These are phyloP conservation scores for Dioctria linearis DNA, from an alignment of 2,888 invertebrate species.

Conservation along the genomic window DNA sequence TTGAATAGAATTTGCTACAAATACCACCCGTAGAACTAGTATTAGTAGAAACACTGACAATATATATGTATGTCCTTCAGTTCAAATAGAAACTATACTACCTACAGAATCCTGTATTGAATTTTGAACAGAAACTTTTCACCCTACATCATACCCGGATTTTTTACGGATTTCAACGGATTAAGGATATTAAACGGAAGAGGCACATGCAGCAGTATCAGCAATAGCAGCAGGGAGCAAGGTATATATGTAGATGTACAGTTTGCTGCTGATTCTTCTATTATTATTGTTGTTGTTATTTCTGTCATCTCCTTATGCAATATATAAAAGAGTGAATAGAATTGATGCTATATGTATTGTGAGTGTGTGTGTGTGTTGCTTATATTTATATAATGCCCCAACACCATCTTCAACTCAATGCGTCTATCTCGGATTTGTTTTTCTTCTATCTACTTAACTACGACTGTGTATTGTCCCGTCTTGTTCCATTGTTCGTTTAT, in stretches of 20 bases:
- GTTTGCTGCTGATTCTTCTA: not conserved
- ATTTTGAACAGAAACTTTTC: conserved; percentile 9
- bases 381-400: not conserved
- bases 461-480: too few relatives aligned
- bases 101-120: conserved; percentile 16
- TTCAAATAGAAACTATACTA: not conserved
- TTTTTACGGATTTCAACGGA: conserved; percentile 47
- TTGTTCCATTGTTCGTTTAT: too few relatives aligned
- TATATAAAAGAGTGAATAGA: not conserved
- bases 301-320: conserved; percentile 3
- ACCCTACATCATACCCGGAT: conserved; percentile 30
- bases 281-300: too few relatives aligned
- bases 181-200: conserved; percentile 45
- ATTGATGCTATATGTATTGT: conserved; percentile 8
- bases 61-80: not conserved
- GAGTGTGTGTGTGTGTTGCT: not conserved
- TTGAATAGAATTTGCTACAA: not conserved
- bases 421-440: too few relatives aligned
- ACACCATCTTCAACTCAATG: not conserved
- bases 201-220: conserved; percentile 14
- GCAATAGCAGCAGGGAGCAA: too few relatives aligned
- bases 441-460: too few relatives aligned
- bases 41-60: conserved; percentile 3
- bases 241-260: not conserved
- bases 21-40: not conserved